A percentile compares a stretch with the other conserved stretches of the same genome.
Evolutionary conservation across 1,140 invertebrate species (phyloP).

Genomic region (Branchinecta lindahli): DNA sequence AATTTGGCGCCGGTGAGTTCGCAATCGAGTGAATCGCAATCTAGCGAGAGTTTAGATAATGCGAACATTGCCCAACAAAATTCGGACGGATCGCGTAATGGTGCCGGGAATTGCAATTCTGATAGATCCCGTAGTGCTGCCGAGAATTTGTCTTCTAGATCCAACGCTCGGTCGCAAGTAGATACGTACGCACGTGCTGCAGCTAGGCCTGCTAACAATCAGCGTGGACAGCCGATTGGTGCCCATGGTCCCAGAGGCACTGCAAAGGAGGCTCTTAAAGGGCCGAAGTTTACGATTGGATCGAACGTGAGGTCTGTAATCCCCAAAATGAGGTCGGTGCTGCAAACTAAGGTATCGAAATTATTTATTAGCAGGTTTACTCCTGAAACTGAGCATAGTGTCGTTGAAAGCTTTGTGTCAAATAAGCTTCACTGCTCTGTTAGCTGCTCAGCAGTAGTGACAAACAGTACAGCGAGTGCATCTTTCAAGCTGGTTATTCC

Average conservation of each 20-base stretch:
- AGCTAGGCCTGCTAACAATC: background rate
- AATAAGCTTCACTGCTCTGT: background rate
- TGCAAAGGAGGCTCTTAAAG: no score
- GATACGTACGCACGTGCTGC: background rate
- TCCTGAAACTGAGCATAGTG: background rate
- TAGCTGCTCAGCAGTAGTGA: background rate
- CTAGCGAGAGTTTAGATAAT: no score
- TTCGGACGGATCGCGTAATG: background rate
- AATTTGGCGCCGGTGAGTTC: no score
- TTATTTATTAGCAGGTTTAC: conserved; percentile 5
- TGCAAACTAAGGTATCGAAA: conserved; percentile 1
- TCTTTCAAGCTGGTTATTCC: background rate
- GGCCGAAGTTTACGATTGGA: background rate
- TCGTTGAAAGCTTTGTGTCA: background rate
- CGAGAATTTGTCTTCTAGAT: background rate
- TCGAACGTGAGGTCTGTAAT: background rate
- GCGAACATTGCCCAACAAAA: no score
- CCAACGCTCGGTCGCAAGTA: background rate
- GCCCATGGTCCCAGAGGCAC: no score
- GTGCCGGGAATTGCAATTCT: background rate
- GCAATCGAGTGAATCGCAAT: no score
- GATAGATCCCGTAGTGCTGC: background rate
- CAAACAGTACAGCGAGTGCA: background rate
- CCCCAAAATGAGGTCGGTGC: background rate
- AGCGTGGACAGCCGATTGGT: background rate